phyloP scores from a whole-genome alignment of 37 sponge, comb jelly and placozoan genomes.

The Aplysina aerophoba region DNA sequence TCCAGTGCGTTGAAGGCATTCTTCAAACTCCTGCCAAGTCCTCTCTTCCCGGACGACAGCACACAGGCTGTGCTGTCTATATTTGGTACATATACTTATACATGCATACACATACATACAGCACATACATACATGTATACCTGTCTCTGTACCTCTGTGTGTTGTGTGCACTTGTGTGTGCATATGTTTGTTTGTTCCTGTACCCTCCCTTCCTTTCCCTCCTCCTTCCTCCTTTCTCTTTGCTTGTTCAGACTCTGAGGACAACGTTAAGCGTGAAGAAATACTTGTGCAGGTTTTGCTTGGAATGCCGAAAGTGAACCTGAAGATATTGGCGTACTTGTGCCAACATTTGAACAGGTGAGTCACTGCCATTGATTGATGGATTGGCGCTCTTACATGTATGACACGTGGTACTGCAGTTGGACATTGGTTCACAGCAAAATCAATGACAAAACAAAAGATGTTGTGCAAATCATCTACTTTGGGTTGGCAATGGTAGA shows the following conservation, averaged over 20 bases:
- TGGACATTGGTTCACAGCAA: no score
- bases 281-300: slow-evolving; percentile 17
- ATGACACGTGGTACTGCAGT: no score
- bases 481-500: no score
- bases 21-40: slow-evolving; percentile 76
- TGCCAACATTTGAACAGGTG: slow-evolving; percentile 42
- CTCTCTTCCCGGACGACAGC: slow-evolving; percentile 58
- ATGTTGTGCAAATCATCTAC: no score
- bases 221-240: no score
- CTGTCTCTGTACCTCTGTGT: slow-evolving; percentile 21
- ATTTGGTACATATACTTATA: slow-evolving; percentile 42
- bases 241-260: not conserved
- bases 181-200: not conserved
- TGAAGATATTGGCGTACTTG: slow-evolving; percentile 53
- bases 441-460: no score
- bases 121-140: not conserved
- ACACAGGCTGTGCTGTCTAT: slow-evolving; percentile 48
- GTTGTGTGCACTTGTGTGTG: slow-evolving; percentile 15
- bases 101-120: no score
- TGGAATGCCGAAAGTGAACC: slow-evolving; percentile 53
- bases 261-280: slow-evolving; percentile 3
- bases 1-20: slow-evolving; percentile 61
- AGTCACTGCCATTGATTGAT: not conserved
- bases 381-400: no score
- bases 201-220: not conserved